A percentile compares a stretch with the other conserved stretches of the same genome.
These are phyloP conservation scores for Marasmarcha lunaedactyla DNA, from an alignment of 2,888 invertebrate species.

Conservation along the genomic window DNA sequence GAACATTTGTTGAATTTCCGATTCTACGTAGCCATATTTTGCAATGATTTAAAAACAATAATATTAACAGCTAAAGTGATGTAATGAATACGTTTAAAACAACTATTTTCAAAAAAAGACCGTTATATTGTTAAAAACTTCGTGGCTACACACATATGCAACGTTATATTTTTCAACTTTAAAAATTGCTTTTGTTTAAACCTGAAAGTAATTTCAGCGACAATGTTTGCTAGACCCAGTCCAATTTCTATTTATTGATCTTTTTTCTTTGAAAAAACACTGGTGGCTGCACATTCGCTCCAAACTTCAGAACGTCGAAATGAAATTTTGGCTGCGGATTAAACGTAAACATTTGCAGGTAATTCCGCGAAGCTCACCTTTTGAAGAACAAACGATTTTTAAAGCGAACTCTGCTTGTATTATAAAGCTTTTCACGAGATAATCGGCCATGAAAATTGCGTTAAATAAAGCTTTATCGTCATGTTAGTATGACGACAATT, in stretches of 20 bases:
- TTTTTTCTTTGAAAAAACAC: constrained; percentile 3
- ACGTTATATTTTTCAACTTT: too few relatives aligned
- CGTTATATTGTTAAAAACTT: too few relatives aligned
- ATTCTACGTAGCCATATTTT: too few relatives aligned
- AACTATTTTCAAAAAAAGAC: too few relatives aligned
- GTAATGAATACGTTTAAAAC: too few relatives aligned
- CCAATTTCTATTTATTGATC: constrained; percentile 2
- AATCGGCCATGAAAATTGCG: constrained; percentile 25
- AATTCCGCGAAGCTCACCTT: constrained; percentile 45
- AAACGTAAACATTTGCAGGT: constrained; percentile 61
- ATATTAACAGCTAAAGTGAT: too few relatives aligned
- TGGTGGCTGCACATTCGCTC: constrained; percentile 20
- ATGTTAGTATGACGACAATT: too few relatives aligned
- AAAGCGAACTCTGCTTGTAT: constrained; percentile 56
- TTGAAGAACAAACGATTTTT: constrained; percentile 60
- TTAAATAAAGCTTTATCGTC: constrained; percentile 1
- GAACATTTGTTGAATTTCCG: too few relatives aligned
- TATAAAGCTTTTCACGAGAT: constrained; percentile 42
- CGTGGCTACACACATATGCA: too few relatives aligned
- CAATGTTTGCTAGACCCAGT: neutral
- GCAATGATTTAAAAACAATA: too few relatives aligned
- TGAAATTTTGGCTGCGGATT: constrained; percentile 61
- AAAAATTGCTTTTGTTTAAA: too few relatives aligned
- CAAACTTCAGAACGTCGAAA: constrained; percentile 23
- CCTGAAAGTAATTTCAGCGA: neutral